Conservation (phyloP, 1,140 invertebrate species). For the Rhagoletis zephyria region DNA sequence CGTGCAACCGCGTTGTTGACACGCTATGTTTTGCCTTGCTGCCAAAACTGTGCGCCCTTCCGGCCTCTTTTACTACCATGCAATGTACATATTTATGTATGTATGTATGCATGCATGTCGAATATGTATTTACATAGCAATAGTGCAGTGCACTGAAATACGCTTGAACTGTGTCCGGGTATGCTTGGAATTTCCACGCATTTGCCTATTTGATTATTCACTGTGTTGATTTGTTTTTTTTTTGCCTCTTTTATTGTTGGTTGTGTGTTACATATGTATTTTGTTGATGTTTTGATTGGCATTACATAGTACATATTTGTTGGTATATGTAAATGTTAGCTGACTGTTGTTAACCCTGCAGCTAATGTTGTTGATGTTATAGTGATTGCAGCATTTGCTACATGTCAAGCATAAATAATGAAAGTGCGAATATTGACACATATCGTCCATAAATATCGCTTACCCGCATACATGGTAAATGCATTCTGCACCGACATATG, state of each 20-base stretch:
- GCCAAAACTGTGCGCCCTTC: background rate
- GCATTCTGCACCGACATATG: background rate
- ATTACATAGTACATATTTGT: background rate
- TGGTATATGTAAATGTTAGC: background rate
- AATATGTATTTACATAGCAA: too few species aligned
- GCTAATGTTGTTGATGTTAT: background rate
- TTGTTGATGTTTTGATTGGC: background rate
- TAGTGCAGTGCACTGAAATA: background rate
- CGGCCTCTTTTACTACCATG: too few species aligned
- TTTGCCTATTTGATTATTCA: constrained; percentile 14
- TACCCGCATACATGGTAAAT: background rate
- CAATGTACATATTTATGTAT: too few species aligned
- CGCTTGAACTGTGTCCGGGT: background rate
- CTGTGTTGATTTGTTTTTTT: background rate
- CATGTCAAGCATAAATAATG: constrained; percentile 32
- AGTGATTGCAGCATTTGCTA: background rate
- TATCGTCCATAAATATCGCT: background rate
- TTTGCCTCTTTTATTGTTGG: too few species aligned
- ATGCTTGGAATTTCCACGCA: constrained; percentile 27
- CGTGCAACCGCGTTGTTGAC: background rate
- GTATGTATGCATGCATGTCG: too few species aligned
- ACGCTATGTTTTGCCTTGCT: background rate
- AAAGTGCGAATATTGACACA: constrained; percentile 38
- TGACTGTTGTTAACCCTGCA: background rate
- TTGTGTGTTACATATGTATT: too few species aligned